Evolutionary conservation across 2,888 invertebrate species (phyloP), one percentile per base, ranked within the genome.

Genomic region (Ichneumon xanthorius): DNA sequence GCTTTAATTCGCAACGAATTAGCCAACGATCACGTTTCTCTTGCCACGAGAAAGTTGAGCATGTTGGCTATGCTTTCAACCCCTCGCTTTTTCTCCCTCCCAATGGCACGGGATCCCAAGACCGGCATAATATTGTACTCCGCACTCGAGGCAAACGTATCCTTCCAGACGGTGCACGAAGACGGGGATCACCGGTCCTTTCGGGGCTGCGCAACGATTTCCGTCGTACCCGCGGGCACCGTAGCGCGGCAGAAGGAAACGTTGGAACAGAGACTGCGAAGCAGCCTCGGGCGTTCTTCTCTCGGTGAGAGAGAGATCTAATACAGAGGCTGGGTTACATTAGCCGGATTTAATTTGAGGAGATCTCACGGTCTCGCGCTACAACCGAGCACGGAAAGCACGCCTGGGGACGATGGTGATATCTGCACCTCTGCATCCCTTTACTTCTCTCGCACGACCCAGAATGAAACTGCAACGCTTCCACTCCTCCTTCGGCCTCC

Each of bases 301-400:
- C 53, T 86, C 87, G 11, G 26, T 87, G 88, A 87, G 88, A 89
- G 90, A 89, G 90, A 91, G 91, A 92, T 91, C 92, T 92, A 92
- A 92, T 92, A 92, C 90, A 92, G 89, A 87, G 86, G 90, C 89
- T 88, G 89, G 90, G 90, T 91, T 91, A 92, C 91, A 92, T 92
- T 92, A 92, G 91, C 90, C 88, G 92, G 91, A 92, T 92, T 92
- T 92, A 92, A 92, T 92, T 92, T 92, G 91, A 92, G 89, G 65
- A 82, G 67, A 67, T 78, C 50, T 22, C 72, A 30, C 40, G 68
- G 72, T 73, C 58, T 89, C 88, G 87, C 79, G 87, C 86, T 76
- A 70, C 75, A 70, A 55, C 55, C 2, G 88, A 86, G 77, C 85
- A 88, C 85, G 68, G 78, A 84, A 86, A 87, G 87, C 86, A 88